Evolutionary conservation across 2,113 vertebrate genomes (phyloP), one percentile per base, ranked within the genome.

Genomic region (Thalassoma bifasciatum): DNA sequence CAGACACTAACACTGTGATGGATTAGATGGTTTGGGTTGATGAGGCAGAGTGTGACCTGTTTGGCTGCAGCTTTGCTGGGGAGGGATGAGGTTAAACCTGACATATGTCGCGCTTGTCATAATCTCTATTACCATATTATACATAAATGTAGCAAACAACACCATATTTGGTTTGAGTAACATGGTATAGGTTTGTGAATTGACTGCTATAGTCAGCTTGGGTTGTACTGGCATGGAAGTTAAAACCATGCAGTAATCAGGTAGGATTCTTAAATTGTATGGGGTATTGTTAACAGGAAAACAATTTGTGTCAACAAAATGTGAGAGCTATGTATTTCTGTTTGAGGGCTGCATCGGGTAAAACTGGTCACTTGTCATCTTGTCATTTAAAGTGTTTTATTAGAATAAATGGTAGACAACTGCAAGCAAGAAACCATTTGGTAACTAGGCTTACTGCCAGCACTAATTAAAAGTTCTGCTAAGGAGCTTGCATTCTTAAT

Each of bases 71-170:
- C 42, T 42, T 34, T 34, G 40, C 19, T 34, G 38, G 5, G 19
- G 26, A 51, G 57, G 5, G 46, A 57, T 24, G 30, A 51, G 46
- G 26, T 76, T 76, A 79, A 83, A 74, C 38, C 51, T 50, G 37
- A 72, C 56, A 69, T 66, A 58, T 70, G 61, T 21, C 59, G 22
- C 49, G n/a, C 50, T 75, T 63, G 54, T 34, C 5, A 62, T 16
- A 46, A 46, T 46, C 44, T 7, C 14, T 46, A 46, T 46, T 19
- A 46, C 16, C 44, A 46, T 7, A 46, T 46, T 46, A 14, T 19
- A 16, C 2, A 46, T 17, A 19, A 17, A 46, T 7, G 17, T 46
- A 16, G 46, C 19, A 50, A 8, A 19, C 19, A n/a, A 46, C 13
- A 13, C 14, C 1, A 19, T 46, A 17, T 17, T 17, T 46, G 44